These are phyloP conservation scores for Sminthurides aquaticus DNA, from an alignment of 2,888 invertebrate species.

Conservation along the genomic window DNA sequence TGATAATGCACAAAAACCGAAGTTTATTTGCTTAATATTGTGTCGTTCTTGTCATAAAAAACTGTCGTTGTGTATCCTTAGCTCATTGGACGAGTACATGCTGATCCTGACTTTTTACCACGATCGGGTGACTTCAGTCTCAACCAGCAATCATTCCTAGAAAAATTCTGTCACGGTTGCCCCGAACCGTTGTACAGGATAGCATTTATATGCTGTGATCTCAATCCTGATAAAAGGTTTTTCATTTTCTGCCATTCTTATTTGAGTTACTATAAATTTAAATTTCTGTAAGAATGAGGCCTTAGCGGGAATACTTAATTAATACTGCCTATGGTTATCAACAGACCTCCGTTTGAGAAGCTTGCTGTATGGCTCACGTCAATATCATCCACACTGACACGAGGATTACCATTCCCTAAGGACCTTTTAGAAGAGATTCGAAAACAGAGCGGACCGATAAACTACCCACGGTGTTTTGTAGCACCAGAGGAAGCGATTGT, in stretches of 20 bases:
- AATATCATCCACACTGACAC: constrained; percentile 63
- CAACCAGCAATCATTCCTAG: constrained; percentile 74
- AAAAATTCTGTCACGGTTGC: constrained; percentile 75
- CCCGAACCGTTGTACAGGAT: constrained; percentile 81
- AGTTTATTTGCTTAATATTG: background rate
- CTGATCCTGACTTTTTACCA: constrained; percentile 89
- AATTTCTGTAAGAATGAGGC: background rate
- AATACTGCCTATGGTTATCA: background rate
- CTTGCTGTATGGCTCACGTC: constrained; percentile 82
- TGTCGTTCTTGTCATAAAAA: too few species aligned
- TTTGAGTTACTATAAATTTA: background rate
- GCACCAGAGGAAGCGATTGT: constrained; percentile 58
- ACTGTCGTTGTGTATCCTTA: constrained; percentile 47
- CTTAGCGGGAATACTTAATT: background rate
- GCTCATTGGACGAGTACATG: constrained; percentile 89
- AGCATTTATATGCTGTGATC: constrained; percentile 81
- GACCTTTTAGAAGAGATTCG: constrained; percentile 67
- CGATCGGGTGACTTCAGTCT: constrained; percentile 85
- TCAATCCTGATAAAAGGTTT: constrained; percentile 83
- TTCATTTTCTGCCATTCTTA: constrained; percentile 21
- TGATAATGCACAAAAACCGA: background rate
- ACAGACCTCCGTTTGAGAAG: constrained; percentile 81
- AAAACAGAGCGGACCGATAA: constrained; percentile 53
- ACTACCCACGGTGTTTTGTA: constrained; percentile 50
- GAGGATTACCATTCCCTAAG: constrained; percentile 57